Evolutionary conservation across 1,140 invertebrate species (phyloP).

Genomic region (Cardiocondyla obscurior): DNA sequence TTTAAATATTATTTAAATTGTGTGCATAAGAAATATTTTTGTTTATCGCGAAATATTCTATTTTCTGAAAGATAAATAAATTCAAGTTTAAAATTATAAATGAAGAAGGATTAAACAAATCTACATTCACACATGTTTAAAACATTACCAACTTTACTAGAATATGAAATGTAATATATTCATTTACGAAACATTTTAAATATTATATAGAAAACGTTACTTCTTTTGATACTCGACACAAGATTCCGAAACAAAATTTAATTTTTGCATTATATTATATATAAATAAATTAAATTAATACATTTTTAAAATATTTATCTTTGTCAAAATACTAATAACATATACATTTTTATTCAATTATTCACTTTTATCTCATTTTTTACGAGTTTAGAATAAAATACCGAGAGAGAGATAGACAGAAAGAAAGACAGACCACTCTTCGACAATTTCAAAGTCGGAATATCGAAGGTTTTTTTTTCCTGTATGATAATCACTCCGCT

Average conservation of each 20-base stretch:
- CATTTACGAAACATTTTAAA: not conserved
- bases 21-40: not conserved
- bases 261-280: not conserved
- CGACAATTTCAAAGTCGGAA: conserved; percentile 42
- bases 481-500: conserved; percentile 3
- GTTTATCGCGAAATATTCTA: not conserved
- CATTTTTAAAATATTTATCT: not conserved
- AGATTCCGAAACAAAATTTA: not conserved
- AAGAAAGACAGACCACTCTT: conserved; percentile 1
- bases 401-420: not conserved
- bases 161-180: not conserved
- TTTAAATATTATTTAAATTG: not conserved
- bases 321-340: not conserved
- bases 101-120: not conserved
- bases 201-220: not conserved
- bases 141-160: not conserved
- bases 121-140: not conserved
- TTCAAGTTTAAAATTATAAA: not conserved
- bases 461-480: conserved; percentile 34
- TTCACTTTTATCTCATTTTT: not conserved
- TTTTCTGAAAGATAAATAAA: not conserved
- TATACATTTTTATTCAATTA: not conserved
- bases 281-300: not conserved
- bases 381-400: not conserved
- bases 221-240: not conserved